Evolutionary conservation across 1,140 invertebrate genomes (phyloP).

Genomic region (Drosophila mauritiana): DNA sequence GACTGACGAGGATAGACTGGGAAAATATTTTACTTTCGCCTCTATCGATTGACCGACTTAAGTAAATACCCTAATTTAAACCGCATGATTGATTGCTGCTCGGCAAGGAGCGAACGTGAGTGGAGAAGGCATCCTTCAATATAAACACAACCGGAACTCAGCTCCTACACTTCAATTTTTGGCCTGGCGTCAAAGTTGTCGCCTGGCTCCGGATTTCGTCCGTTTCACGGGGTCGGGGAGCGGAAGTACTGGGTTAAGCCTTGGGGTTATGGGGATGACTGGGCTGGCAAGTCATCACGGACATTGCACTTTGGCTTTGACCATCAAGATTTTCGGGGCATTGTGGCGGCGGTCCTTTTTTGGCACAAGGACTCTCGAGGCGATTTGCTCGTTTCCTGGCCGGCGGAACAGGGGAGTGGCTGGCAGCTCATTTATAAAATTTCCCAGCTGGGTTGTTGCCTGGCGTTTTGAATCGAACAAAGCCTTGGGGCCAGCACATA

Average conservation of each 20-base stretch:
- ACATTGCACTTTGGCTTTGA: constrained; percentile 83
- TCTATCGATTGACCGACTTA: constrained; percentile 69
- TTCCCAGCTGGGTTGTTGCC: constrained; percentile 32
- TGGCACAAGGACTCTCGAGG: constrained; percentile 54
- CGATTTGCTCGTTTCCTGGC: constrained; percentile 65
- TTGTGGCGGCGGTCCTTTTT: constrained; percentile 22
- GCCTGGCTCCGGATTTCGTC: constrained; percentile 49
- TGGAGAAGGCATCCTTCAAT: constrained; percentile 45
- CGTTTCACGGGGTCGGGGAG: constrained; percentile 2
- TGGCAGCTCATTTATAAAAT: constrained; percentile 77
- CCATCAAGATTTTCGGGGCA: constrained; percentile 64
- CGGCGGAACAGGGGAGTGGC: constrained; percentile 1
- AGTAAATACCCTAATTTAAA: constrained; percentile 83
- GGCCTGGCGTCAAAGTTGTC: constrained; percentile 65
- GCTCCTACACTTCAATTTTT: constrained; percentile 23
- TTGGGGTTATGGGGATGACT: constrained; percentile 30
- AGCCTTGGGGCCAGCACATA: constrained; percentile 54
- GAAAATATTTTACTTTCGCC: constrained; percentile 45
- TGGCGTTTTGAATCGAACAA: constrained; percentile 76
- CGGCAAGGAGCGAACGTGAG: constrained; percentile 15
- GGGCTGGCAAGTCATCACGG: constrained; percentile 75
- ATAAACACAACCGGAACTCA: constrained; percentile 57
- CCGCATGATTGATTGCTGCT: constrained; percentile 79
- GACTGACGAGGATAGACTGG: constrained; percentile 8
- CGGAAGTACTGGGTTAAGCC: constrained; percentile 24